Evolutionary conservation across 2,797 vertebrate genomes (phyloP), one percentile per base, ranked within the genome.

Genomic region (Danio choprae): DNA sequence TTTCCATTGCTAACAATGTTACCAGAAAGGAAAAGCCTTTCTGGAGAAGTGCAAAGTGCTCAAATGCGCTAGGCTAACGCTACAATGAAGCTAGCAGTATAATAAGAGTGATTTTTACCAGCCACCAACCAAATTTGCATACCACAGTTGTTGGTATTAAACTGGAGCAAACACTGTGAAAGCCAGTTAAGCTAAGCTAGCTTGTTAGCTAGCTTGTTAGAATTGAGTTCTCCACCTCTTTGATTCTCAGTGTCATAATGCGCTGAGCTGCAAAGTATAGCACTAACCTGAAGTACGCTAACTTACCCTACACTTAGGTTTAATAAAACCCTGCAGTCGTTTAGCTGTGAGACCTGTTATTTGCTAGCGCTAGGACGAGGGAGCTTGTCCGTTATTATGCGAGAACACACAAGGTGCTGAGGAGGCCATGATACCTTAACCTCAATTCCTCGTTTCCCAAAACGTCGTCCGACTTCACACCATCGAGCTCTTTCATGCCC

Each of bases 131-230:
- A 56, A 80, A 60, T 51, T 73, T 46, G 20, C 50, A 41, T 74
- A 74, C 43, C 67, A 72, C 11, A 9, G 72, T 46, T 40, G 65
- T 18, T 80, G 65, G 72, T 43, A 70, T 79, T 58, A 71, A 67
- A 77, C 77, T 83, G 72, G 65, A 73, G 73, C 62, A 77, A 80
- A 77, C 82, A 84, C 83, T 84, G 83, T 84, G 79, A 84, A 81
- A 53, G 69, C 68, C 62, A 62, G 58, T 20, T 62, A 48, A 55
- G 58, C 67, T 79, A 60, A 60, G 56, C 72, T 79, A 56, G 46
- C 71, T 40, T 62, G 36, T 67, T 36, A 59, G 64, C 48, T 29
- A 29, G 29, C 29, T 29, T 29, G 29, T 29, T 29, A 29, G 29
- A 29, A 22, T 18, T 43, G 48, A 76, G 65, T 56, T 80, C 62